Conservation (phyloP, 2,797 vertebrate genomes). For the Acridotheres tristis region DNA sequence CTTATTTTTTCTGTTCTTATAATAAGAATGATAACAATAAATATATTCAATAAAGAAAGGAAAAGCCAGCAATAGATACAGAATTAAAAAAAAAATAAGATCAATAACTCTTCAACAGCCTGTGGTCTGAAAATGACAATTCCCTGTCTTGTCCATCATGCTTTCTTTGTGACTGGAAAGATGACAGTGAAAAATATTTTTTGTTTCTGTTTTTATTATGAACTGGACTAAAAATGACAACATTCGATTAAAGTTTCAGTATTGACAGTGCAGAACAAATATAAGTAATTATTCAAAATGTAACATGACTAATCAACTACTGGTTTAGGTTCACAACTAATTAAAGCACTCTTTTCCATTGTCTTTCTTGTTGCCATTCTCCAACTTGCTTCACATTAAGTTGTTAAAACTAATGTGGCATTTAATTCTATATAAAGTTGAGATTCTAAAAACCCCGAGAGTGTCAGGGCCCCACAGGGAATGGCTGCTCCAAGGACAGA, state of each 20-base stretch:
- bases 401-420: background rate
- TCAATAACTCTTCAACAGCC: background rate
- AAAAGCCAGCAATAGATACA: background rate
- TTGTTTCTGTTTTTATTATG: background rate
- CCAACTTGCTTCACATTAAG: background rate
- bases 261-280: background rate
- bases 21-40: background rate
- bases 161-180: background rate
- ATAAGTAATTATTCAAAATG: background rate
- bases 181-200: background rate
- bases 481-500: rapidly evolving
- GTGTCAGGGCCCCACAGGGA: rapidly evolving
- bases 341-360: background rate
- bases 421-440: background rate
- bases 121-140: background rate
- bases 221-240: background rate
- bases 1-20: background rate
- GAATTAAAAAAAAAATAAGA: background rate
- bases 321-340: background rate
- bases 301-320: background rate
- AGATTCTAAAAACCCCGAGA: background rate
- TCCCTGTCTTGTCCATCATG: background rate
- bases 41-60: background rate
- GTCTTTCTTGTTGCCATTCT: background rate
- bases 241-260: background rate